These are phyloP conservation scores for Papio anubis DNA, from an alignment of 2,113 vertebrate species.

Conservation along the genomic window DNA sequence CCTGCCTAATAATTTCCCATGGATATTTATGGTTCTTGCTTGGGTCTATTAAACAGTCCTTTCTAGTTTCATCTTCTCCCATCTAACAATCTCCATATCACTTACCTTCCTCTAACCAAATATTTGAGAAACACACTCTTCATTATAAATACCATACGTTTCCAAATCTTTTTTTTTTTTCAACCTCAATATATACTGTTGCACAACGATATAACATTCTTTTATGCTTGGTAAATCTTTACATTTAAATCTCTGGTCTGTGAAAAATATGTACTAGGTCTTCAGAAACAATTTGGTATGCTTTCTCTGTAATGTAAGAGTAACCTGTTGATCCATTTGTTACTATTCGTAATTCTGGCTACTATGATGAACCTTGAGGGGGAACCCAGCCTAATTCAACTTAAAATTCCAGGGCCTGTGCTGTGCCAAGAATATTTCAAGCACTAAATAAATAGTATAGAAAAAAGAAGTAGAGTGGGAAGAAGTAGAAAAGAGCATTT, in stretches of 20 bases:
- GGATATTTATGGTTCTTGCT: neutral
- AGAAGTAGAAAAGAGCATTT: neutral
- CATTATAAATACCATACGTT: neutral
- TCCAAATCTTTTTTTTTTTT: neutral
- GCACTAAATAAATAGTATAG: neutral
- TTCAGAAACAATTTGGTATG: neutral
- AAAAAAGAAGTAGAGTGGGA: neutral
- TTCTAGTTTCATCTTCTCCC: neutral
- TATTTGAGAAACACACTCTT: neutral
- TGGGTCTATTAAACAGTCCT: neutral
- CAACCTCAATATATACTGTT: neutral
- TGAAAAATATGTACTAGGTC: neutral
- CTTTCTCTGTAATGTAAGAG: neutral
- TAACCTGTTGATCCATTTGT: neutral
- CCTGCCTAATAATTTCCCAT: neutral
- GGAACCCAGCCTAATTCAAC: neutral
- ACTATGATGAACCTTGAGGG: neutral
- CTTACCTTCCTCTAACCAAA: neutral
- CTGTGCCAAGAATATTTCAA: neutral
- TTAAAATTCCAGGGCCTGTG: neutral
- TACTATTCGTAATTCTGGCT: neutral
- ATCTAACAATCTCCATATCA: neutral
- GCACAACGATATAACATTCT: neutral
- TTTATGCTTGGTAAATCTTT: neutral
- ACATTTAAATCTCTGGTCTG: neutral